Percentiles rank a stretch among this genome's conserved stretches.
Evolutionary conservation across 2,888 invertebrate species (phyloP).

Genomic region (Andrena chrysosceles): DNA sequence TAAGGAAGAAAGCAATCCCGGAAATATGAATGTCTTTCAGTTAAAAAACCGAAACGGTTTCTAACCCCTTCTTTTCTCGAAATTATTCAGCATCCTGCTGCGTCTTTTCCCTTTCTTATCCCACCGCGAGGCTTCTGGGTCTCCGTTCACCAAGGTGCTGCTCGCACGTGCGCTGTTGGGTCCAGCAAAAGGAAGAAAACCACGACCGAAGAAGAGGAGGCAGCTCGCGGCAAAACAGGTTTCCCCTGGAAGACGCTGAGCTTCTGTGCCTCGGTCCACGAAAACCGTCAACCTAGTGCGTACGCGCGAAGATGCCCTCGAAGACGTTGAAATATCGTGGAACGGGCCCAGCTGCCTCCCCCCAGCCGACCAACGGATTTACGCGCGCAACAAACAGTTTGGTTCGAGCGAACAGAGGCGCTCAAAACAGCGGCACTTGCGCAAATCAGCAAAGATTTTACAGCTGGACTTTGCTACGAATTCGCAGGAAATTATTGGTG

Average conservation of each 20-base stretch:
- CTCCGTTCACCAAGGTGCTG: conserved; percentile 76
- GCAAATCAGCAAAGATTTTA: conserved; percentile 52
- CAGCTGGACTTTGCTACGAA: conserved; percentile 22
- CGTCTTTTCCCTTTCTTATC: conserved; percentile 43
- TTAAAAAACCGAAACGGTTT: background rate
- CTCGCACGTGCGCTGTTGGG: conserved; percentile 78
- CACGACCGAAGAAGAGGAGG: conserved; percentile 35
- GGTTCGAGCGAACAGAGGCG: conserved; percentile 49
- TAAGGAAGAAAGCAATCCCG: background rate
- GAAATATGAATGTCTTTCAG: background rate
- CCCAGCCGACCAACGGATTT: conserved; percentile 35
- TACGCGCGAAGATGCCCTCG: conserved; percentile 15
- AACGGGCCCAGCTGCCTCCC: conserved; percentile 39
- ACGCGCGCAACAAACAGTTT: conserved; percentile 49
- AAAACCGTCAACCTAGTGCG: conserved; percentile 38
- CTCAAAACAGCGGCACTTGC: conserved; percentile 57
- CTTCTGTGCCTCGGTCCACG: conserved; percentile 56
- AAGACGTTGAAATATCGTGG: conserved; percentile 41
- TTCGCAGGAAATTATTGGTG: conserved; percentile 29
- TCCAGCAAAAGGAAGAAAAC: conserved; percentile 54
- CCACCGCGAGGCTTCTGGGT: conserved; percentile 47
- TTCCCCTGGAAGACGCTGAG: conserved; percentile 49
- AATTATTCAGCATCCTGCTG: conserved; percentile 20
- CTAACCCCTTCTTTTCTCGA: conserved; percentile 11
- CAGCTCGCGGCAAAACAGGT: conserved; percentile 64